Evolutionary conservation across 2,888 invertebrate species (phyloP), one percentile per base, ranked within the genome.

Genomic region (Augiades crinisus): DNA sequence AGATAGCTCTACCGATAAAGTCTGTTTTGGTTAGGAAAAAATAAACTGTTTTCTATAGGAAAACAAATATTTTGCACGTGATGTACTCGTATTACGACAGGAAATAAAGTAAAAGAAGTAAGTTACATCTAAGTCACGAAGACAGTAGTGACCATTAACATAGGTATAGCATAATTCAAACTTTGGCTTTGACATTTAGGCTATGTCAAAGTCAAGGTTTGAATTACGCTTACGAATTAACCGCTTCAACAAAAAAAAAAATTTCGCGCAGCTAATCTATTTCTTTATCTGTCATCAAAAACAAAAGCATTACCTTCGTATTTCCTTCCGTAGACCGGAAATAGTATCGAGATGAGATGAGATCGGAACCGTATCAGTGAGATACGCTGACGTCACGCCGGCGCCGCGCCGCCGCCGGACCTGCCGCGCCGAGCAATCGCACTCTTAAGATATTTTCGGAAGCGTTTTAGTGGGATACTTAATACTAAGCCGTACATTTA

Each of bases 331-430:
- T 10, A 1, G n/a, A 14, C 34, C 44, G 44, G 44, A 45, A 45
- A 45, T 8, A 22, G 6, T 2, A 40, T 22, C 38, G 22, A 16
- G 27, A 17, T n/a, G n/a, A n/a, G n/a, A n/a, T n/a, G n/a, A n/a
- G n/a, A n/a, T n/a, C n/a, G n/a, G n/a, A n/a, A n/a, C n/a, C n/a
- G 41, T n/a, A 1, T 1, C 10, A 1, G 24, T n/a, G 7, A 19
- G 16, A 34, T 34, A 36, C 14, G 14, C 10, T 45, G 45, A 45
- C 45, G 45, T 45, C 45, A 45, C 5, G 21, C 21, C 34, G 45
- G 45, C 45, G 45, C 45, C 45, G 45, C 45, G n/a, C 36, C 10
- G 36, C 45, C 45, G 45, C 45, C 14, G 41, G 30, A 16, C 41
- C 27, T 6, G 4, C 17, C 16, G 8, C 13, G 13, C 10, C 38